Conservation (phyloP, 2,113 vertebrate genomes). For the Mionectes macconnelli region DNA sequence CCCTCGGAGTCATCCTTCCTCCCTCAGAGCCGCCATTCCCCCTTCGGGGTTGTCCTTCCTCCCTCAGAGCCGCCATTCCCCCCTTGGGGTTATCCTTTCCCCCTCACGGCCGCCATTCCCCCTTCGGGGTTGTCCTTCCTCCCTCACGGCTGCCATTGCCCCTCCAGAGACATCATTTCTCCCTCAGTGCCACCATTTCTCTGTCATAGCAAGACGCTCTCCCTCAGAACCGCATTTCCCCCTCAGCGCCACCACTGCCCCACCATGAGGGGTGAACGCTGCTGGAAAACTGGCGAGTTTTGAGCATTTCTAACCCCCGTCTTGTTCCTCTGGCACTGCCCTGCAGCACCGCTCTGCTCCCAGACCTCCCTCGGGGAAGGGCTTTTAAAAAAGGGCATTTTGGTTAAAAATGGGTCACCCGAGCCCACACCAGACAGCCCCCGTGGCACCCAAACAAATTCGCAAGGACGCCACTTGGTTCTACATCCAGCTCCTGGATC, state of each 20-base stretch:
- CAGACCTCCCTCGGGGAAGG: background rate
- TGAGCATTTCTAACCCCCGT: rapidly evolving
- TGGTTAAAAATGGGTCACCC: background rate
- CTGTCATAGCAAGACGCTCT: no score
- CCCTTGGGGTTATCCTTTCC: background rate
- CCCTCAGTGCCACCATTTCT: no score
- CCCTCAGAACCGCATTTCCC: no score
- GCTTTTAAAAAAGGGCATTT: background rate
- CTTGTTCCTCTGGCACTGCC: no score
- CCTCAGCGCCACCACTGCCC: rapidly evolving
- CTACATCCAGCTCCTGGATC: background rate
- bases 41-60: background rate
- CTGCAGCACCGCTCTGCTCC: no score
- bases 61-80: no score
- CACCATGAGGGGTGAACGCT: rapidly evolving
- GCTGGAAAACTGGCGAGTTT: rapidly evolving
- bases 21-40: background rate
- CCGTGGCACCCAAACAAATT: rapidly evolving
- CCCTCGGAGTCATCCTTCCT: background rate
- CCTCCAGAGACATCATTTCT: no score
- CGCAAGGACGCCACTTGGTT: rapidly evolving
- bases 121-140: background rate
- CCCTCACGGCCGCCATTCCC: background rate
- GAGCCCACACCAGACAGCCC: background rate
- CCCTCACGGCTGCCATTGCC: no score